Evolutionary conservation across 2,888 invertebrate genomes (phyloP).

Genomic region (Hipparchia sbordonii): DNA sequence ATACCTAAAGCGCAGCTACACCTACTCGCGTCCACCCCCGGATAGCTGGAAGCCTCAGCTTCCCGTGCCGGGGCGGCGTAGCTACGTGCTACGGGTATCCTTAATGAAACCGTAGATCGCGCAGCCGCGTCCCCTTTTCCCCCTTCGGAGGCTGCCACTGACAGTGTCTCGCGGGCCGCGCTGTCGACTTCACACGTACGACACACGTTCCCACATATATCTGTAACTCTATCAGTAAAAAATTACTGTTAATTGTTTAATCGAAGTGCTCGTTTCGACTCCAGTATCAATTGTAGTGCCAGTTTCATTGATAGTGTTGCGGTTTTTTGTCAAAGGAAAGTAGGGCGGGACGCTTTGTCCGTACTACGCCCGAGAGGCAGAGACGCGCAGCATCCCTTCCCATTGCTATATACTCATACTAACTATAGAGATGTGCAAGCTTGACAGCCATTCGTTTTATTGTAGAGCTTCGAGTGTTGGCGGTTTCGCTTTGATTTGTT

Average conservation of each 20-base stretch:
- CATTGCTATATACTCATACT: conserved; percentile 45
- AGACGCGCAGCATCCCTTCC: conserved; percentile 78
- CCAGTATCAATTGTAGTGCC: conserved; percentile 32
- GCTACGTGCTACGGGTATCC: conserved; percentile 61
- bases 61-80: conserved; percentile 62
- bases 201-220: conserved; percentile 49
- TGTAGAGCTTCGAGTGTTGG: conserved; percentile 16
- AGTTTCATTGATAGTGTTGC: conserved; percentile 37
- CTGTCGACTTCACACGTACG: conserved; percentile 62
- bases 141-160: conserved; percentile 71
- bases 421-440: conserved; percentile 34
- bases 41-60: conserved; percentile 46
- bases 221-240: conserved; percentile 48
- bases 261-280: conserved; percentile 54
- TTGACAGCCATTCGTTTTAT: conserved; percentile 33
- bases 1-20: neutral
- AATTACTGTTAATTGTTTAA: conserved; percentile 42
- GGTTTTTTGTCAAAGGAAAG: conserved; percentile 51
- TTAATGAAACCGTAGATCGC: conserved; percentile 71
- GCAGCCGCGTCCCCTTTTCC: conserved; percentile 68
- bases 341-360: conserved; percentile 76
- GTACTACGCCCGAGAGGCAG: conserved; percentile 78
- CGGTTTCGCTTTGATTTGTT: conserved; percentile 14
- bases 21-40: conserved; percentile 27
- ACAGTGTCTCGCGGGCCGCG: conserved; percentile 79